phyloP scores from a whole-genome alignment of 2,888 invertebrate genomes.

The Hololepta plana region DNA sequence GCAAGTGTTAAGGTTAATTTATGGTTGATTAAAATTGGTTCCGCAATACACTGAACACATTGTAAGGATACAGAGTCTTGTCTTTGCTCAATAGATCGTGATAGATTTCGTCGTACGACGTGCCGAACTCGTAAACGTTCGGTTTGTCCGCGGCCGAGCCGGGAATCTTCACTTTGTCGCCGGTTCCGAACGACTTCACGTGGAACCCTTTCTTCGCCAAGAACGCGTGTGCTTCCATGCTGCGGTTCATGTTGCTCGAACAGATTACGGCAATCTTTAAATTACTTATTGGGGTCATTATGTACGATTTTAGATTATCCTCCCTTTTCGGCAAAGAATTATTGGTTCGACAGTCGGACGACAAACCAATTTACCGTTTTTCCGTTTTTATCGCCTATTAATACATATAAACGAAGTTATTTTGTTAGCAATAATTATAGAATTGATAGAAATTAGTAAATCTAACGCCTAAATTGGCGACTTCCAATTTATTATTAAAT shows the following conservation, averaged over 20 bases:
- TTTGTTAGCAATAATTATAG: no score
- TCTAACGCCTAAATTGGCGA: no score
- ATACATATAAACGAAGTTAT: no score
- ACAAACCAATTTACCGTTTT: no score
- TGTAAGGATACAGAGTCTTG: constrained; percentile 58
- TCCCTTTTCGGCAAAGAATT: no score
- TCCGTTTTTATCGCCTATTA: no score
- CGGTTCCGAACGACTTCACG: constrained; percentile 87
- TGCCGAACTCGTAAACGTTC: constrained; percentile 93
- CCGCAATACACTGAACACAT: constrained; percentile 3
- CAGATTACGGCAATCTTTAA: constrained; percentile 88
- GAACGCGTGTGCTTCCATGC: constrained; percentile 99
- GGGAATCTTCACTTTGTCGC: constrained; percentile 91
- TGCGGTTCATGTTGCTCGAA: constrained; percentile 98
- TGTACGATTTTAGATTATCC: no score
- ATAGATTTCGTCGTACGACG: constrained; percentile 90
- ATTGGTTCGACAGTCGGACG: no score
- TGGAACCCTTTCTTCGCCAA: constrained; percentile 92
- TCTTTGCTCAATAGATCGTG: constrained; percentile 82
- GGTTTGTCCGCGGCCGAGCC: constrained; percentile 87
- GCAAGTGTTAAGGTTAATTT: constrained; percentile 6
- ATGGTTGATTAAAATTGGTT: constrained; percentile 1
- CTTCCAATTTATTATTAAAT: no score
- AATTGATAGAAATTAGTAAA: no score
- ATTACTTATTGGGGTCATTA: constrained; percentile 21